phyloP scores from a whole-genome alignment of 1,140 invertebrate species.

The Patella vulgata region DNA sequence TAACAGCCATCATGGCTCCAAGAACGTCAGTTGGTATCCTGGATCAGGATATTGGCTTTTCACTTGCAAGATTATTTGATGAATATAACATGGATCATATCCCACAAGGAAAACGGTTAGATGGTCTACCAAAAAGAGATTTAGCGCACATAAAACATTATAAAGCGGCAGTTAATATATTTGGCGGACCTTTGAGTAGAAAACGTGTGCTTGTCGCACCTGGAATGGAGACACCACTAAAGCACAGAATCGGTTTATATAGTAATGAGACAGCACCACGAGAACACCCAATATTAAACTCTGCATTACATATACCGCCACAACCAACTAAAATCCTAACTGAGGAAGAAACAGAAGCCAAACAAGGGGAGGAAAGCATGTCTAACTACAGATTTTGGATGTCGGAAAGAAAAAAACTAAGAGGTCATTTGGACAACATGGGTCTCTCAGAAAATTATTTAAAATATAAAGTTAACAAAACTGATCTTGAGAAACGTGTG shows the following conservation, averaged over 20 bases:
- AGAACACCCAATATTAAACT: conserved; percentile 33
- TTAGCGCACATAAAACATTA: conserved; percentile 58
- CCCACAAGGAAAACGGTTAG: conserved; percentile 51
- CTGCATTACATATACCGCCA: conserved; percentile 27
- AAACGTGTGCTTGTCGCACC: conserved; percentile 54
- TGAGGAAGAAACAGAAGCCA: conserved; percentile 34
- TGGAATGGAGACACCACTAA: conserved; percentile 56
- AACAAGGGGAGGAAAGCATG: conserved; percentile 39
- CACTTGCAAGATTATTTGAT: conserved; percentile 58
- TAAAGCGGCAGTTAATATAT: conserved; percentile 60
- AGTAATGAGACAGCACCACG: conserved; percentile 29
- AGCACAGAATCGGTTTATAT: conserved; percentile 51
- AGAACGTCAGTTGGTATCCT: conserved; percentile 24
- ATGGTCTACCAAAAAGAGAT: conserved; percentile 50
- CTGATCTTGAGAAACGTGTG: conserved; percentile 54
- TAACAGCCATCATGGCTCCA: conserved; percentile 41
- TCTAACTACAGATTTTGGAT: conserved; percentile 57
- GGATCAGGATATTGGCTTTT: conserved; percentile 52
- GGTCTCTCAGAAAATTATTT: conserved; percentile 56
- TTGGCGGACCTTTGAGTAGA: conserved; percentile 56
- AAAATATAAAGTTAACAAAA: conserved; percentile 54
- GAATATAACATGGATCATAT: conserved; percentile 60
- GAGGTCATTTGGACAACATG: conserved; percentile 54
- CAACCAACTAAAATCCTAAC: conserved; percentile 26
- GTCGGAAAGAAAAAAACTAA: conserved; percentile 51